Base-by-base conservation (phyloP, 2,888 invertebrate species). In the Drosophila affinis region DNA sequence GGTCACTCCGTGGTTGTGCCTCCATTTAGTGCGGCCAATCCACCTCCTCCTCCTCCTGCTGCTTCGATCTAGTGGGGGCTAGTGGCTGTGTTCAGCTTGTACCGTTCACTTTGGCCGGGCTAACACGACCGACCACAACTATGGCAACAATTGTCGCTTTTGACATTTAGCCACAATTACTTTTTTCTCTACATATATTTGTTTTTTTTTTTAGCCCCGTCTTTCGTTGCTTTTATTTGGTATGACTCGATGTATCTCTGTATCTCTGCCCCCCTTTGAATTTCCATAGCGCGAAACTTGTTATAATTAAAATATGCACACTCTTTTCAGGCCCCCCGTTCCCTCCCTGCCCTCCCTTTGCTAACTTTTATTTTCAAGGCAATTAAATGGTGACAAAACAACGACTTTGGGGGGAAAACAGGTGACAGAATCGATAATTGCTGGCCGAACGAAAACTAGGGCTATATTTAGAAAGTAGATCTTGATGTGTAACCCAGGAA, bases 101-200 rank as follows among this genome's bases (percentile, higher is more conserved):
- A 67, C 87, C 88, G 68, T 88, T 85, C 88, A 85, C 84, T 87
- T 87, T 78, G 73, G 75, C 68, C 39, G 39, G 14, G 14, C 56
- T 48, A 69, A 62, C 54, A 59, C 34, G 34, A 34, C 34, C 32
- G 53, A 47, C 54, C 24, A 49, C 59, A 72, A 64, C 46, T 61
- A 61, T 46, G 39, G 68, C 78, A 58, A 75, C 88, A 85, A 85
- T 86, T 88, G 85, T 84, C 81, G 79, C 85, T 88, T 67, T 86
- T 86, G 85, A 88, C 85, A 86, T 86, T 86, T 88, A 86, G 75
- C 81, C 77, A 87, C 88, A 88, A 86, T 86, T 88, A 87, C 87
- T 72, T 84, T 67, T 55, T n/a, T 51, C 45, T 61, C 17, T 24
- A 24, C 24, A 24, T 24, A 24, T 24, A 24, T 24, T 5, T 24